Conservation (phyloP, 2,113 vertebrate genomes). For the Plotosus lineatus region DNA sequence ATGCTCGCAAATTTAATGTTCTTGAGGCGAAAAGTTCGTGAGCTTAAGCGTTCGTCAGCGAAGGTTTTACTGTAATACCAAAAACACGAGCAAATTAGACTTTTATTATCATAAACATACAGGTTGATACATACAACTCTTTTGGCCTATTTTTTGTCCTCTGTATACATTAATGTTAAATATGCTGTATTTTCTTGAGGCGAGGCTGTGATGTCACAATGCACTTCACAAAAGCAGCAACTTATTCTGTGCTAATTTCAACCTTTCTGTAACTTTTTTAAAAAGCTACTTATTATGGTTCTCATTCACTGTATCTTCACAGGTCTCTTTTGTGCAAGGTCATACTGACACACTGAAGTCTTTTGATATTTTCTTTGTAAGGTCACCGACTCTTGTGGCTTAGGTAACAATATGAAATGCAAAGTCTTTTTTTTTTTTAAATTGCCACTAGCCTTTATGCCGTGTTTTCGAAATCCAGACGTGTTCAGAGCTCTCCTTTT, state of each 20-base stretch:
- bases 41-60: no score
- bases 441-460: slow-evolving; percentile 29
- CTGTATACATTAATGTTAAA: no score
- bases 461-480: slow-evolving; percentile 47
- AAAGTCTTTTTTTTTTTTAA: slow-evolving; percentile 6
- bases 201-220: not conserved
- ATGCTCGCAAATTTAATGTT: no score
- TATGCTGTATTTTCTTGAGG: not conserved
- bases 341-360: slow-evolving; percentile 9
- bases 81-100: no score
- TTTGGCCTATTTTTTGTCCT: no score
- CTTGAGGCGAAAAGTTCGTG: no score
- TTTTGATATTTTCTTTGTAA: slow-evolving; percentile 23
- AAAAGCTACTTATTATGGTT: not conserved
- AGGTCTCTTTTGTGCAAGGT: slow-evolving; percentile 29
- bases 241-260: no score
- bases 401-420: slow-evolving; percentile 47
- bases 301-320: not conserved
- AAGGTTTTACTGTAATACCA: no score
- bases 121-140: no score
- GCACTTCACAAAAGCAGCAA: not conserved
- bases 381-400: slow-evolving; percentile 25
- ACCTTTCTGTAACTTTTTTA: not conserved
- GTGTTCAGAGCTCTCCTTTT: slow-evolving; percentile 17
- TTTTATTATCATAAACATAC: no score